Base-by-base conservation (phyloP, 2,888 invertebrate genomes). In the Venustoraphidia nigricollis region DNA sequence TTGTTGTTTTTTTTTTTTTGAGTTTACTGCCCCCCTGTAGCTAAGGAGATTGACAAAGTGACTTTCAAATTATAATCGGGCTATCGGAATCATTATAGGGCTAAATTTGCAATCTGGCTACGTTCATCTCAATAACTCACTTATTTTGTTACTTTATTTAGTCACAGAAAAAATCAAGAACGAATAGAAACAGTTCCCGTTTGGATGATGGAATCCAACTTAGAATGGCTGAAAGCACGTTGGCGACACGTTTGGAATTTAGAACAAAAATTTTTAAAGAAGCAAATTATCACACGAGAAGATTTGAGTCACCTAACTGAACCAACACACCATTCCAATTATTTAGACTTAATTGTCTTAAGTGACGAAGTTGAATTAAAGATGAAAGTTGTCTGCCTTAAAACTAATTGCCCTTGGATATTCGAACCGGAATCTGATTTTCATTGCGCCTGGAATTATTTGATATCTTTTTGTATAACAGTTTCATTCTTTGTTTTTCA, bases 341-440 rank as follows among this genome's bases (percentile, higher is more conserved):
- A 53, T 48, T 48, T 59, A 42, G 54, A 56, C 46, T 42, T 57
- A 36, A 43, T 56, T n/a, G 58, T 56, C 10, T 43, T 59, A 10
- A 56, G 53, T 41, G 53, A 55, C 34, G 53, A 54, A 8, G 53
- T 57, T 9, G 58, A 58, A 42, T 46, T 58, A 41, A 58, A 57
- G 48, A 53, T 55, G n/a, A 48, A 53, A 37, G 73, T 52, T 3
- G 54, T 58, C 17, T 72, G 71, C 49, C 55, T 71, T 17, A 62
- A 63, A 50, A 58, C 65, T 2, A 62, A 56, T 13, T 71, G 72
- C 38, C 73, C 73, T 2, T 71, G 71, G 66, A 68, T 73, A 48
- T 57, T 73, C 50, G 69, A 71, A 61, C 63, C 66, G 0, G 60
- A 69, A 34, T 72, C 72, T 46, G 60, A 64, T 39, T 65, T 73